Evolutionary conservation across 2,888 invertebrate genomes (phyloP).

Genomic region (Arge pagana): DNA sequence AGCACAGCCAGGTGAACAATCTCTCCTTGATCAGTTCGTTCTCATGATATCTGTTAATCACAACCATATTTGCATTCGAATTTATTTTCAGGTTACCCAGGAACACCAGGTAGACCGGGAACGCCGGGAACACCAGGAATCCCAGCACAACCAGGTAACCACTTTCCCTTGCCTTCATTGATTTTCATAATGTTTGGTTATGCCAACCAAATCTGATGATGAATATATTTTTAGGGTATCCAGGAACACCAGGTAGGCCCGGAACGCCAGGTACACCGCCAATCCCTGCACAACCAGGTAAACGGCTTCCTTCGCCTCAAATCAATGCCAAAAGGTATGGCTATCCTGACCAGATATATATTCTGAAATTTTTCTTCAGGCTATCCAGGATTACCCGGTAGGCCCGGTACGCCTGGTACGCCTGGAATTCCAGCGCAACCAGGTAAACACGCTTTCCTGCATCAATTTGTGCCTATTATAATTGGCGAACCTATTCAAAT

Average conservation of each 20-base stretch:
- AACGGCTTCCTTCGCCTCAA: constrained; percentile 20
- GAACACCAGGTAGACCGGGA: constrained; percentile 42
- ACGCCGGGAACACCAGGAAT: constrained; percentile 45
- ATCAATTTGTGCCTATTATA: too few species aligned
- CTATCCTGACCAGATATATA: too few species aligned
- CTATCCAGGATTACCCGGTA: constrained; percentile 45
- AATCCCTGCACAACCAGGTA: constrained; percentile 31
- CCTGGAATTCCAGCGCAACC: constrained; percentile 38
- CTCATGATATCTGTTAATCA: too few species aligned
- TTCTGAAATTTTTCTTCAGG: constrained; percentile 33
- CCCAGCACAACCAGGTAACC: constrained; percentile 5
- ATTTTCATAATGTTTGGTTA: too few species aligned
- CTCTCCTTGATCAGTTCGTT: constrained; percentile 11
- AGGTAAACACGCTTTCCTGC: too few species aligned
- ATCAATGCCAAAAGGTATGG: too few species aligned
- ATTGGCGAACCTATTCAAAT: too few species aligned
- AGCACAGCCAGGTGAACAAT: constrained; percentile 32
- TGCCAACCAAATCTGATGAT: too few species aligned
- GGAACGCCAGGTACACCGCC: constrained; percentile 52
- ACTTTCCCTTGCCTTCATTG: not conserved
- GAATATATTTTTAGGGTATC: not conserved
- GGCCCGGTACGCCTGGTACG: constrained; percentile 25
- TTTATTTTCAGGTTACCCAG: constrained; percentile 39
- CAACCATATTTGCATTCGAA: too few species aligned
- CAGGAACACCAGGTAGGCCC: constrained; percentile 45